Evolutionary conservation across 2,797 vertebrate species (phyloP), one percentile per base, ranked within the genome.

Genomic region (Gallinago solitaria): DNA sequence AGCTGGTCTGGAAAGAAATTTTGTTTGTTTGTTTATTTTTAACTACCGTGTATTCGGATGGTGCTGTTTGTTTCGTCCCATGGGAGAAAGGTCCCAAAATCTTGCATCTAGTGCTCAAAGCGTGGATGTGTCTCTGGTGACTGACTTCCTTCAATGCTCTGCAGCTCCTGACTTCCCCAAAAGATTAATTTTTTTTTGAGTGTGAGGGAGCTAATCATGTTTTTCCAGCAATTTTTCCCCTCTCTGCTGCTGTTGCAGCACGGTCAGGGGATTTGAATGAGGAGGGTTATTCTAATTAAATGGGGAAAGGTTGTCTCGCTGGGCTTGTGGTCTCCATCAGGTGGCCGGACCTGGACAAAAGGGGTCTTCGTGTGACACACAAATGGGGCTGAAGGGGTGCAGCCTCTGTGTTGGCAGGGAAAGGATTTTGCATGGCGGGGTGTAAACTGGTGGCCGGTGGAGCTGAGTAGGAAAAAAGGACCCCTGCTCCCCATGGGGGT

Each of bases 171-270:
- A 48, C 12, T 4, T 10, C 12, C 1, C 7, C 21, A 16, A 37
- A 30, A 32, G 24, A 43, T 17, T 43, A n/a, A n/a, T 7, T 21
- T 47, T 47, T 47, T 9, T 5, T 50, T 16, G 7, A 39, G 33
- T 10, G 5, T 0, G 3, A 15, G 9, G 45, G 25, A 74, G 16
- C 14, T 64, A 39, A 65, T 30, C 2, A 0, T 1, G 0, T 32
- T n/a, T 5, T 43, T 84, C 32, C 5, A 3, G 14, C 13, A 74
- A 18, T 59, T 51, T 63, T 76, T 23, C 33, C 37, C 19, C 19
- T 69, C 32, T 32, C 24, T 1, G 2, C 35, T 74, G 19, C 71
- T 71, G 53, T 48, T 39, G 47, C 33, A 25, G 30, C 1, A 0
- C 27, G 39, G 7, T 30, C 39, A 51, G 54, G 77, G 54, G 7